Base-by-base conservation (phyloP, 2,797 vertebrate genomes). In the Furcifer pardalis region DNA sequence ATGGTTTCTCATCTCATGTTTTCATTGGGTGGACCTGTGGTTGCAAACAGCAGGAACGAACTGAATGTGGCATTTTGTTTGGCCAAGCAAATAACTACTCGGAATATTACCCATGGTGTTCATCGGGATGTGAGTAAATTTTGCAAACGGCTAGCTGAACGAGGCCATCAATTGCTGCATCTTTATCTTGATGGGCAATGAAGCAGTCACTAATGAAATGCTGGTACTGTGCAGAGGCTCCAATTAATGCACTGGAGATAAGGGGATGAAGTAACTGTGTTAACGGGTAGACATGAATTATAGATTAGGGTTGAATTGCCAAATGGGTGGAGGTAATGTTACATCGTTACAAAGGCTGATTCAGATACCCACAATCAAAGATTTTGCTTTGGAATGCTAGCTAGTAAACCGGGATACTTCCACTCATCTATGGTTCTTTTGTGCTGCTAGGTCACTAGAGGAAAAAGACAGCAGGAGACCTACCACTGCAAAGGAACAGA, bases 121-220 rank as follows among this genome's bases (percentile, higher is more conserved):
- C 19, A 56, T 56, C 21, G 52, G 19, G 52, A 56, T 56, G 52
- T 19, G 52, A 56, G 52, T 56, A 56, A 56, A 56, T 56, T 56
- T 56, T 56, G 52, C 52, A 56, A 56, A 56, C 21, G 52, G 17
- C 52, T 19, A 56, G 19, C 52, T 78, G 77, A 84, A 84, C 49
- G 69, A 79, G 89, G 92, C 92, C 87, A 86, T 88, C 87, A 83
- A 84, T 84, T 71, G 65, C 56, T 72, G 85, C 87, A 88, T 90
- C 92, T 91, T 86, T 83, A 88, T 89, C 82, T 92, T 80, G 3
- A 82, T 91, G 87, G 90, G 88, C 91, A 93, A 94, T 88, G 84
- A 91, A 85, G 35, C 88, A 89, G 85, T 71, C 88, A 84, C 79
- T 91, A 84, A 84, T 89, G 89, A 88, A 88, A 52, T 82, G 88